A percentile compares a stretch with the other conserved stretches of the same genome.
These are phyloP conservation scores for Sipha maydis DNA, from an alignment of 2,888 invertebrate genomes.

Conservation along the genomic window DNA sequence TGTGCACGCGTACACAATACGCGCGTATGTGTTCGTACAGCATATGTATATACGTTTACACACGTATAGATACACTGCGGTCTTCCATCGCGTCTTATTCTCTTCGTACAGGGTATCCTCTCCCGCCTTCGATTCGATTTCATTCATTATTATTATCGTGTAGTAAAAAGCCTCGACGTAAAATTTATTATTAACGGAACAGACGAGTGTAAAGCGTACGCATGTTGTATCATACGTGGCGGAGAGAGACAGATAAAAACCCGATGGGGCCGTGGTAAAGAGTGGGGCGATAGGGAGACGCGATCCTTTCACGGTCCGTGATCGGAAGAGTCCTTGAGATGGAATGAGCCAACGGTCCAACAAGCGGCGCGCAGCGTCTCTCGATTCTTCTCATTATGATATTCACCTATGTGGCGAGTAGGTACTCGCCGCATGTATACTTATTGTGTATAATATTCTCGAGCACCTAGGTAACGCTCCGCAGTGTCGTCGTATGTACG, in stretches of 20 bases:
- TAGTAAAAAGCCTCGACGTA: slow-evolving; percentile 29
- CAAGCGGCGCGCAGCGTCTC: slow-evolving; percentile 25
- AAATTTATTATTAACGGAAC: slow-evolving; percentile 45
- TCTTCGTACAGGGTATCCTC: slow-evolving; percentile 12
- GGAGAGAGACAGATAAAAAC: neutral
- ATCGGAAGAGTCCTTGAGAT: slow-evolving; percentile 47
- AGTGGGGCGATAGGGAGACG: neutral
- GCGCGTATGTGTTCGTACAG: neutral
- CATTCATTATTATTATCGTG: slow-evolving; percentile 41
- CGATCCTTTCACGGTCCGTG: slow-evolving; percentile 60
- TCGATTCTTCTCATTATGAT: slow-evolving; percentile 33
- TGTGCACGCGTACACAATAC: neutral
- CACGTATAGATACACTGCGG: slow-evolving; percentile 52
- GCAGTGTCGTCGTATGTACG: slow-evolving; percentile 5
- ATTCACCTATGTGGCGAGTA: slow-evolving; percentile 3
- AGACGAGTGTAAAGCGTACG: neutral
- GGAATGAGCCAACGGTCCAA: slow-evolving; percentile 42
- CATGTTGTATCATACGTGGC: neutral
- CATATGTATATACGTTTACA: neutral
- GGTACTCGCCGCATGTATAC: neutral
- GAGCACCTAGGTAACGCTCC: slow-evolving; percentile 16
- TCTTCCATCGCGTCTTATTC: slow-evolving; percentile 53
- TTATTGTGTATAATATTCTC: neutral
- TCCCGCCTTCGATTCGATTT: slow-evolving; percentile 25
- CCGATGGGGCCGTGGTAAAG: too few species aligned